Conservation (phyloP, 1,140 invertebrate species). For the Gonioctena quinquepunctata region DNA sequence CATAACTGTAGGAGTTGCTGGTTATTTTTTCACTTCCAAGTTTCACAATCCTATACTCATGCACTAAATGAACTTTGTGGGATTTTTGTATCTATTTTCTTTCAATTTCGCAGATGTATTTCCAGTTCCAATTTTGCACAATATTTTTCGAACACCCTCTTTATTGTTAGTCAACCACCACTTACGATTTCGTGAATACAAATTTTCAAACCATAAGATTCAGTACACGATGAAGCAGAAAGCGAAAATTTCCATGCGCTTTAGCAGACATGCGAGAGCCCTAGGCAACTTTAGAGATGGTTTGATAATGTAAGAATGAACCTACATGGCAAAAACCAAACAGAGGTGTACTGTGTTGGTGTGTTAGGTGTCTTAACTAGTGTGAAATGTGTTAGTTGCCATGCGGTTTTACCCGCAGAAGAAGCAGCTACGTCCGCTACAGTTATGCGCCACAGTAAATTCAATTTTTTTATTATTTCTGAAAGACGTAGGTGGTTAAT, state of each 20-base stretch:
- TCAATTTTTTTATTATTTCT: neutral
- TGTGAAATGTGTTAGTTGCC: conserved; percentile 46
- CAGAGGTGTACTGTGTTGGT: conserved; percentile 4
- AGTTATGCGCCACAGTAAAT: conserved; percentile 25
- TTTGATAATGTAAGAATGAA: conserved; percentile 51
- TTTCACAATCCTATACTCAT: no score
- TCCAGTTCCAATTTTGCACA: no score
- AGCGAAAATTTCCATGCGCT: conserved; percentile 25
- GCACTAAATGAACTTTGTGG: no score
- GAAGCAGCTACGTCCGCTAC: conserved; percentile 42
- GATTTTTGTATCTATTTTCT: no score
- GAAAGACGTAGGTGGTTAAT: neutral
- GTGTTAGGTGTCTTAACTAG: conserved; percentile 24
- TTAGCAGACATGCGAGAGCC: conserved; percentile 47
- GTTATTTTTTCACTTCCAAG: no score
- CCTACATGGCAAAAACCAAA: conserved; percentile 35
- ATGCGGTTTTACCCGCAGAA: conserved; percentile 44
- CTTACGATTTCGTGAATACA: no score
- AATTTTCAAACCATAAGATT: conserved; percentile 3
- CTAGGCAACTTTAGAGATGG: conserved; percentile 60
- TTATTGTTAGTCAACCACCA: no score
- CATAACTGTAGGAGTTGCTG: no score
- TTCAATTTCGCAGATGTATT: no score
- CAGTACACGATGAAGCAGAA: conserved; percentile 11
- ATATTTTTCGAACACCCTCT: no score